Evolutionary conservation across 1,140 invertebrate species (phyloP).

Genomic region (Lithobius niger): DNA sequence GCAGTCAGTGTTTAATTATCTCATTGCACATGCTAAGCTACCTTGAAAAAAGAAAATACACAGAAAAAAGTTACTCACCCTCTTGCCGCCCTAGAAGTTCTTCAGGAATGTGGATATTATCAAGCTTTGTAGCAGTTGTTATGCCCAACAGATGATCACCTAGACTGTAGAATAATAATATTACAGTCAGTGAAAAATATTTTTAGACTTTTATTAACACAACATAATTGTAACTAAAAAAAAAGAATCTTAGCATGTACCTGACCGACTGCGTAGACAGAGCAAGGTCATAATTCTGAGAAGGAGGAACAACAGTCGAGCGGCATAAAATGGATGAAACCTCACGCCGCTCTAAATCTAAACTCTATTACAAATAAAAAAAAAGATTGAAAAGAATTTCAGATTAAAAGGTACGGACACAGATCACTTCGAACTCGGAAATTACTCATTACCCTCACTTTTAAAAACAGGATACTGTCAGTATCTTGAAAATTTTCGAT

Average conservation of each 20-base stretch:
- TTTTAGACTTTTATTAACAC: not conserved
- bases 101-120: slow-evolving; percentile 14
- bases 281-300: slow-evolving; percentile 20
- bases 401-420: not conserved
- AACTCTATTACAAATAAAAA: not conserved
- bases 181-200: not conserved
- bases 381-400: not conserved
- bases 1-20: too few relatives aligned
- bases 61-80: too few relatives aligned
- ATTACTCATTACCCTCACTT: too few relatives aligned
- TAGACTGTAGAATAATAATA: slow-evolving; percentile 24
- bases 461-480: too few relatives aligned
- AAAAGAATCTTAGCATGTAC: slow-evolving; percentile 13
- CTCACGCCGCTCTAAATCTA: slow-evolving; percentile 7
- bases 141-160: slow-evolving; percentile 38
- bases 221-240: not conserved
- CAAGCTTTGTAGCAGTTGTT: slow-evolving; percentile 26
- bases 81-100: too few relatives aligned
- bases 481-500: too few relatives aligned
- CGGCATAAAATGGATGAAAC: slow-evolving; percentile 35
- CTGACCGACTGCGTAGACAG: slow-evolving; percentile 37
- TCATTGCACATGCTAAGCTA: too few relatives aligned
- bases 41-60: too few relatives aligned
- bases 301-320: slow-evolving; percentile 36
- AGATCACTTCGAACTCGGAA: too few relatives aligned